Evolutionary conservation across 2,888 invertebrate genomes (phyloP).

Genomic region (Pollenia griseotomentosa): DNA sequence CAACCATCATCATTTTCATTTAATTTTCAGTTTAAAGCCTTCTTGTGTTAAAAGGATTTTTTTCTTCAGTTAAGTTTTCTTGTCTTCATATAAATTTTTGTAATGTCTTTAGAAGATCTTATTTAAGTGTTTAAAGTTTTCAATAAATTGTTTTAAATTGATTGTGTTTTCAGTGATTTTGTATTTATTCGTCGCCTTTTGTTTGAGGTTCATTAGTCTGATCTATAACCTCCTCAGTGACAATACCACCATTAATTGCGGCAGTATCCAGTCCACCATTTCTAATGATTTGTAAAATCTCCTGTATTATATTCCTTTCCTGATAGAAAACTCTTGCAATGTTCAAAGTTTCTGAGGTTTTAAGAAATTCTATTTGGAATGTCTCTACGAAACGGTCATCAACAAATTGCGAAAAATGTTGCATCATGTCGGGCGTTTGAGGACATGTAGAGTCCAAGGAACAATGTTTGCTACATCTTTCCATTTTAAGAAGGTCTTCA

Average conservation of each 20-base stretch:
- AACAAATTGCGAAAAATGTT: constrained; percentile 88
- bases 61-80: constrained; percentile 3
- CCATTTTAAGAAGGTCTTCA: constrained; percentile 85
- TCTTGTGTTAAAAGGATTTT: constrained; percentile 7
- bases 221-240: background rate
- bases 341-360: constrained; percentile 76
- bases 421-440: constrained; percentile 87
- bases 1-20: constrained; percentile 9
- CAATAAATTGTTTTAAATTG: background rate
- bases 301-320: constrained; percentile 80
- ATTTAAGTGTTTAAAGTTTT: constrained; percentile 5
- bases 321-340: constrained; percentile 82
- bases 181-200: constrained; percentile 43
- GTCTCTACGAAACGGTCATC: constrained; percentile 86
- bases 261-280: background rate
- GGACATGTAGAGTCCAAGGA: constrained; percentile 85
- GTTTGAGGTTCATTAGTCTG: background rate
- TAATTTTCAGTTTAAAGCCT: background rate
- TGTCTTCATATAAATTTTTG: too few species aligned
- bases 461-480: constrained; percentile 87
- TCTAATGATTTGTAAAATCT: constrained; percentile 77
- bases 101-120: constrained; percentile 26
- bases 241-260: constrained; percentile 36
- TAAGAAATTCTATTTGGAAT: constrained; percentile 83
- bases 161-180: background rate